Evolutionary conservation across 2,888 invertebrate species (phyloP).

Genomic region (Phyllotreta striolata): DNA sequence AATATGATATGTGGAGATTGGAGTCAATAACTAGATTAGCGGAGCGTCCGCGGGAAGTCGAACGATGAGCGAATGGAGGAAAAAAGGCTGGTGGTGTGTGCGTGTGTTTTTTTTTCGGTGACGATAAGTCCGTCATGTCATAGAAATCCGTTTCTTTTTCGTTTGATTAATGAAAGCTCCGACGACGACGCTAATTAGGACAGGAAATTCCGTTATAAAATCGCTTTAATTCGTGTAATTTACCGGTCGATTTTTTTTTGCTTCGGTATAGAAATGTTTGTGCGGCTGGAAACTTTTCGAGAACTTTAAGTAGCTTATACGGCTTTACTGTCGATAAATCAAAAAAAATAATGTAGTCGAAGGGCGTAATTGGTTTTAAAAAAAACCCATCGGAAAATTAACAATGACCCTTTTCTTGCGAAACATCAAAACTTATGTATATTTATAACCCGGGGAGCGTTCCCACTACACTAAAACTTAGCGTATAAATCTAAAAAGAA

Average conservation of each 20-base stretch:
- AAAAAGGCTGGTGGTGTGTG: conserved; percentile 12
- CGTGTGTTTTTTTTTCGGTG: conserved; percentile 20
- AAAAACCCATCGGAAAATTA: conserved; percentile 25
- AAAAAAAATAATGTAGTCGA: no score
- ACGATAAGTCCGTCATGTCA: conserved; percentile 31
- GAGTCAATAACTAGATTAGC: conserved; percentile 47
- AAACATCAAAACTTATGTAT: conserved; percentile 30
- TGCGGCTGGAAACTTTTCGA: no score
- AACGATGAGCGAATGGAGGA: conserved; percentile 8
- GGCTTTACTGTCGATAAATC: no score
- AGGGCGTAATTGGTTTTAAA: conserved; percentile 2
- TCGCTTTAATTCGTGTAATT: no score
- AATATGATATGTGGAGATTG: conserved; percentile 44
- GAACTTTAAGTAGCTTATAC: no score
- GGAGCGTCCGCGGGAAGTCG: conserved; percentile 24
- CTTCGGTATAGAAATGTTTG: no score
- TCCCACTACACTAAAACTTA: conserved; percentile 33
- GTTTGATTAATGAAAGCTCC: conserved; percentile 22
- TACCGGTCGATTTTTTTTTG: no score
- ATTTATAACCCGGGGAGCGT: conserved; percentile 26
- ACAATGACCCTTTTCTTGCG: conserved; percentile 16
- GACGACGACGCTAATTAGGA: no score
- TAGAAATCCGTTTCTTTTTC: conserved; percentile 17
- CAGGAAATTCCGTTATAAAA: no score
- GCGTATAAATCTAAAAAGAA: conserved; percentile 40